Evolutionary conservation across 1,140 invertebrate species (phyloP), one percentile per base, ranked within the genome.

Genomic region (Coptotermes formosanus): DNA sequence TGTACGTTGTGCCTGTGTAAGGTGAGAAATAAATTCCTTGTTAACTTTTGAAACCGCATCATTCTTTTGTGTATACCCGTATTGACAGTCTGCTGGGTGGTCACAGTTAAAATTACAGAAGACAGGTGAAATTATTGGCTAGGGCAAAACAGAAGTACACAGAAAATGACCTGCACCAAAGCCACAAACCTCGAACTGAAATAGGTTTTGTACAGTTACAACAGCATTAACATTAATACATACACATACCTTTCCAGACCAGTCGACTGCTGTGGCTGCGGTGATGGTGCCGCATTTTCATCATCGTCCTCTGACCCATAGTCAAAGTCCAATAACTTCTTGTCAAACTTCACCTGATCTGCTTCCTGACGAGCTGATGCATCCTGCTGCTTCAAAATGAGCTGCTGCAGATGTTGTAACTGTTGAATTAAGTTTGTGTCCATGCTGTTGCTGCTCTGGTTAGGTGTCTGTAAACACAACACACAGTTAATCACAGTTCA

Each of bases 271-370:
- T 82, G 85, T 38, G 45, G 43, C 43, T 59, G 86, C 32, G 87
- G 87, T 12, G 85, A 83, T 32, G 87, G n/a, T 59, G 85, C 43
- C 6, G 52, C 75, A 38, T 93, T 91, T 85, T 93, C 91, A 84
- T 97, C 96, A 52, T 97, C 96, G 87, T 96, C 95, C 89, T 96
- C 95, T 88, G 96, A 95, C 0, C 94, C 95, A 91, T 97, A 97
- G 90, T 97, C 96, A 92, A 96, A 97, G 89, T 97, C 96, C 43
- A 97, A 90, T 2, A 97, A 89, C 90, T 97, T 96, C 89, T 95
- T 95, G 89, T 94, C 94, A 89, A 95, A 95, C 88, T 94, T 94
- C 3, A 95, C 92, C 30, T 84, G 83, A 21, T 84, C 83, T 14
- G 44, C 91, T 87, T 89, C 91, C 85, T 87, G 75, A 3, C 81